phyloP scores from a whole-genome alignment of 2,888 invertebrate genomes.

The Leucania comma region DNA sequence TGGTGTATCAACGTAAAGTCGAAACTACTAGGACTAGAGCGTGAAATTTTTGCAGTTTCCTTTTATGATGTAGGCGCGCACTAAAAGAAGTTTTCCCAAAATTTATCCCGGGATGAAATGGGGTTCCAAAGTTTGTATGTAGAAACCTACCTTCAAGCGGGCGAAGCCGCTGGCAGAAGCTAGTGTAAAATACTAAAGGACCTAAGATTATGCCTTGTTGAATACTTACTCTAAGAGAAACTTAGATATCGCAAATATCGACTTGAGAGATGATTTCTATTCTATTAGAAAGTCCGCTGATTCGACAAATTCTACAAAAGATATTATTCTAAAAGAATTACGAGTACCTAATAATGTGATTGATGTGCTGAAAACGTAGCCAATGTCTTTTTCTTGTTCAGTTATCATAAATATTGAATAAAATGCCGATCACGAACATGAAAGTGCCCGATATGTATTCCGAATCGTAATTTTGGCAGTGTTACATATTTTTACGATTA shows the following conservation, averaged over 20 bases:
- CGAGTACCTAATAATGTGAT: no score
- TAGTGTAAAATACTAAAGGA: background rate
- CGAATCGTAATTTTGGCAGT: conserved; percentile 41
- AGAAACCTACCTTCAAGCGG: no score
- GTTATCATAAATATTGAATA: conserved; percentile 18
- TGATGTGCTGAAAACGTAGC: conserved; percentile 1
- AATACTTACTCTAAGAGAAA: conserved; percentile 32
- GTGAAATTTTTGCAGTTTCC: no score
- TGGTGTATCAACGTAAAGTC: no score
- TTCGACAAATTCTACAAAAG: conserved; percentile 25
- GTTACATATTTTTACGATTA: conserved; percentile 44
- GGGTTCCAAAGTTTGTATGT: no score
- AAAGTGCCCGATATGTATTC: conserved; percentile 49
- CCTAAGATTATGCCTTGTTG: background rate
- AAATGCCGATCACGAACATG: conserved; percentile 53
- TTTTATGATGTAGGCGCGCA: no score
- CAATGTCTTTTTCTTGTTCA: conserved; percentile 8
- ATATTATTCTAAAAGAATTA: conserved; percentile 7
- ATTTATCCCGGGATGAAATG: no score
- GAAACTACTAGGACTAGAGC: no score
- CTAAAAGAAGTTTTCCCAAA: no score
- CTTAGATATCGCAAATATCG: conserved; percentile 5
- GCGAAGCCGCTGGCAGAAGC: no score
- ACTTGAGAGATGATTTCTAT: conserved; percentile 36
- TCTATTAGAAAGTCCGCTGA: conserved; percentile 32